These are phyloP conservation scores for Puffinus mauretanicus DNA, from an alignment of 2,113 vertebrate genomes.

Conservation along the genomic window DNA sequence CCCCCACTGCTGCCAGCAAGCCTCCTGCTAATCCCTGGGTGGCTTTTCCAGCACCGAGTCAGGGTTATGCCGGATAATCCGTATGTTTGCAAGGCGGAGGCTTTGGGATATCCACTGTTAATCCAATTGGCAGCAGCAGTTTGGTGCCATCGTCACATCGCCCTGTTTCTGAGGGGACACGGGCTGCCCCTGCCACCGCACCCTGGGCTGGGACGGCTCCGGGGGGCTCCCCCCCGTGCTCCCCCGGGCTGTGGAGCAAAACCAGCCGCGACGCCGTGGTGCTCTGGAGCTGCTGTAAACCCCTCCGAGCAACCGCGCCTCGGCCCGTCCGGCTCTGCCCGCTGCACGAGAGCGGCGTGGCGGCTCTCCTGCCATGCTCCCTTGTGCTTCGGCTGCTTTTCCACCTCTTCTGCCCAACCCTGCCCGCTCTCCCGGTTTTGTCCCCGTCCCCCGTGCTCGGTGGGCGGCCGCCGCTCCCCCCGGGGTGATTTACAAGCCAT, in stretches of 20 bases:
- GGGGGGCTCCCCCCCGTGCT: neutral
- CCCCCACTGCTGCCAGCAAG: neutral
- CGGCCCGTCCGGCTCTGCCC: neutral
- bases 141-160: neutral
- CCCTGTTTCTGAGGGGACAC: rapidly evolving
- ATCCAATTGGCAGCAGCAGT: conserved; percentile 27
- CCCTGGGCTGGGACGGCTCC: neutral
- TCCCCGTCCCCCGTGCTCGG: neutral
- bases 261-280: rapidly evolving
- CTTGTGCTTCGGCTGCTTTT: neutral
- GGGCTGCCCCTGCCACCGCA: rapidly evolving
- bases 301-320: neutral
- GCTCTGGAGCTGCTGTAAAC: neutral
- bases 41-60: neutral
- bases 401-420: neutral
- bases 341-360: rapidly evolving
- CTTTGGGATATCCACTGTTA: neutral
- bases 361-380: neutral
- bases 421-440: too few species aligned
- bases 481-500: neutral
- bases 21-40: neutral
- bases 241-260: neutral
- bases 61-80: conserved; percentile 28
- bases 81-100: conserved; percentile 32
- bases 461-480: neutral